These are phyloP conservation scores for Phyllostomus discolor DNA, from an alignment of 2,113 vertebrate species.

Conservation along the genomic window DNA sequence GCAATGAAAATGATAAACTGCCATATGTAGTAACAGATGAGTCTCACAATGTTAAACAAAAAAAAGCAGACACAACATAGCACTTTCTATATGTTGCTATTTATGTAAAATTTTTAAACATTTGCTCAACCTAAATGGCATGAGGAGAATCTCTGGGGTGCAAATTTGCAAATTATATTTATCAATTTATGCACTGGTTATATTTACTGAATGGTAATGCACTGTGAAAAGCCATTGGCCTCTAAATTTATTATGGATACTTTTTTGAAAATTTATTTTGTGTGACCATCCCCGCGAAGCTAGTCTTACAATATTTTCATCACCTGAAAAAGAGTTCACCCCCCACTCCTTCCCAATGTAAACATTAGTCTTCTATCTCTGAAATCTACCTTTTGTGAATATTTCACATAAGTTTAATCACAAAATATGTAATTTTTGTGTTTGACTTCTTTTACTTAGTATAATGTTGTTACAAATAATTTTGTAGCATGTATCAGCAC, in stretches of 20 bases:
- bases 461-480: neutral
- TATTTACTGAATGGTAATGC: neutral
- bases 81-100: neutral
- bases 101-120: neutral
- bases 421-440: neutral
- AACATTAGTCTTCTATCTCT: neutral
- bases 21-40: neutral
- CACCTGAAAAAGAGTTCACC: neutral
- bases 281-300: neutral
- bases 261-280: neutral
- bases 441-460: neutral
- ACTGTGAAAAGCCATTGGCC: neutral
- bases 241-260: neutral
- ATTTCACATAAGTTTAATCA: neutral
- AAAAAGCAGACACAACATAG: neutral
- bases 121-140: neutral
- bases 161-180: neutral
- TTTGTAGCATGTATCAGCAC: neutral
- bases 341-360: fast-evolving
- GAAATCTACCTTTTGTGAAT: neutral
- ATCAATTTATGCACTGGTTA: neutral
- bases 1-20: neutral
- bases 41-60: neutral
- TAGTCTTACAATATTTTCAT: neutral
- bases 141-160: neutral